Evolutionary conservation across 53 echinoderm and acorn worm genomes (phyloP), one percentile per base, ranked within the genome.

Genomic region (Holothuria scabra): DNA sequence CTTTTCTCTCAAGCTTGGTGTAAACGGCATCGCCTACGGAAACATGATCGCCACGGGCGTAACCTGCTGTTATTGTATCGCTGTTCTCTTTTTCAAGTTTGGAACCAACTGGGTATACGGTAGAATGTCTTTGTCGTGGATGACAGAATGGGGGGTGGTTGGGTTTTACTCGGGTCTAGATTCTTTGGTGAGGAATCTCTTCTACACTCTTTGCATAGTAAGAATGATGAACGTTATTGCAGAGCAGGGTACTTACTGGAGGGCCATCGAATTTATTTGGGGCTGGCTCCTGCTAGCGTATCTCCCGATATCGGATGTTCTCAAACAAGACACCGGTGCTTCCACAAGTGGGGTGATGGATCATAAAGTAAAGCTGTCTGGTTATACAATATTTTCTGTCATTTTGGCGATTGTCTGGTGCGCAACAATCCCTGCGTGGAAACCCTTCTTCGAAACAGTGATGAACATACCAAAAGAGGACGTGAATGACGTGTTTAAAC

Each of bases 91-190:
- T 59, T 9, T 78, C 56, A 78, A 78, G 58, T 78, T 30, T 19
- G 25, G 16, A 32, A 19, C 56, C 28, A 57, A 55, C n/a, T 46
- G 46, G 14, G 12, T 78, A 3, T 57, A 25, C 12, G 52, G 56
- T 16, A 46, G 52, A 32, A 78, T 78, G 78, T 56, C 57, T 33
- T 49, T 56, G 14, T 56, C 78, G 3, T 78, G 78, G 57, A 78
- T 78, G 78, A 59, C 52, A 31, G 59, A 12, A 7, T 78, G 78
- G 78, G 78, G 78, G 8, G 58, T 59, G 12, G 78, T 78, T 1
- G 78, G 78, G 29, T 78, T 78, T 35, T 78, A 78, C 58, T 78
- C 78, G 16, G 78, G 78, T 26, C 52, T 78, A 19, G 78, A 78
- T 78, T 78, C 78, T 28, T 57, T 78, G 25, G 31, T 57, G 32